These are phyloP conservation scores for Gnathonemus longibarbis DNA, from an alignment of 2,113 vertebrate species.

Conservation along the genomic window DNA sequence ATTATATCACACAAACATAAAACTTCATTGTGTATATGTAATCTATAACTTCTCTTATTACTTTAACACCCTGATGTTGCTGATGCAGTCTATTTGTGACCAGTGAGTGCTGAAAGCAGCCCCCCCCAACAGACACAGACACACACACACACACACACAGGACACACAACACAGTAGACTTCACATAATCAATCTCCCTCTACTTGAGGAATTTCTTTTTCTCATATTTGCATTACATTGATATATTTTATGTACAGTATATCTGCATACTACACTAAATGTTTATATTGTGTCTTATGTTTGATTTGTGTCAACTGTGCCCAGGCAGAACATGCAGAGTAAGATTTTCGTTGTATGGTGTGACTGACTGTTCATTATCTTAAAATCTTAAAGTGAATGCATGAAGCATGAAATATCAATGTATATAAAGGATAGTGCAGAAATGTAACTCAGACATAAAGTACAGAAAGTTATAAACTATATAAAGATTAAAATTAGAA, in stretches of 20 bases:
- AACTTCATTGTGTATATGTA: neutral
- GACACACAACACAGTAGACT: neutral
- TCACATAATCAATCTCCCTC: too few relatives aligned
- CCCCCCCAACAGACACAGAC: neutral
- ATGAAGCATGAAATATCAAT: neutral
- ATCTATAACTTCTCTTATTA: neutral
- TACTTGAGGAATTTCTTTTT: neutral
- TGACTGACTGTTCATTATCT: neutral
- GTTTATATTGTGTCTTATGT: too few relatives aligned
- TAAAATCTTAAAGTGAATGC: neutral
- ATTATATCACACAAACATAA: neutral
- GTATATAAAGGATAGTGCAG: neutral
- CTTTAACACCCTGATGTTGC: neutral
- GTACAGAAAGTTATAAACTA: neutral
- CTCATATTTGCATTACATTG: neutral
- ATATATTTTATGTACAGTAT: neutral
- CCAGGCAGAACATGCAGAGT: too few relatives aligned
- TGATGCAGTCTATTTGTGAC: neutral
- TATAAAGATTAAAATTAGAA: neutral
- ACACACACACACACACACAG: neutral
- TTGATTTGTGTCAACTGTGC: too few relatives aligned
- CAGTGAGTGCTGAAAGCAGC: neutral
- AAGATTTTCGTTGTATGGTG: too few relatives aligned
- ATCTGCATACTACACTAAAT: too few relatives aligned
- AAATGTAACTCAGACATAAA: neutral